A percentile compares a stretch with the other conserved stretches of the same genome.
phyloP scores from a whole-genome alignment of 1,140 invertebrate genomes.

The Eulimnadia texana region DNA sequence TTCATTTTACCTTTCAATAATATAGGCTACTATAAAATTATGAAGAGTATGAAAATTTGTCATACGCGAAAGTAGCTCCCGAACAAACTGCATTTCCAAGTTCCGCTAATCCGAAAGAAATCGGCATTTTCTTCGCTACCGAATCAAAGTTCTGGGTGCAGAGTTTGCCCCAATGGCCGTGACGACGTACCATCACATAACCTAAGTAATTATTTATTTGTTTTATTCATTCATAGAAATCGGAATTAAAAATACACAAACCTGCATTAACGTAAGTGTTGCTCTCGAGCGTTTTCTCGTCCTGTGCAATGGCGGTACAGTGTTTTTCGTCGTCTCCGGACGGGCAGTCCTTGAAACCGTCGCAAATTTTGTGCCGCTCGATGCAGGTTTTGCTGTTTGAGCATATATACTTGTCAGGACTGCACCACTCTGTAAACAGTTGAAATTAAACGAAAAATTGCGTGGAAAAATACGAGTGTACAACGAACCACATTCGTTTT shows the following conservation, averaged over 20 bases:
- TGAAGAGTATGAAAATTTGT: slow-evolving; percentile 11
- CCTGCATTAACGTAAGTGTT: slow-evolving; percentile 21
- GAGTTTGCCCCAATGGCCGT: slow-evolving; percentile 61
- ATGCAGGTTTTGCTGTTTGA: slow-evolving; percentile 48
- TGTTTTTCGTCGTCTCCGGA: slow-evolving; percentile 64
- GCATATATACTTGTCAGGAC: slow-evolving; percentile 54
- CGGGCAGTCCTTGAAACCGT: slow-evolving; percentile 48
- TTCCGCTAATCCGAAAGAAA: slow-evolving; percentile 46
- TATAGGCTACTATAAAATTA: too few species aligned
- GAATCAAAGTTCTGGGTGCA: slow-evolving; percentile 51
- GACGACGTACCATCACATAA: slow-evolving; percentile 53
- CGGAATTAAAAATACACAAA: too few species aligned
- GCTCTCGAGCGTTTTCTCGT: slow-evolving; percentile 29
- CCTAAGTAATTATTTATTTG: too few species aligned
- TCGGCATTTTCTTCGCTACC: slow-evolving; percentile 35
- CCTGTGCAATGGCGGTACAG: slow-evolving; percentile 37
- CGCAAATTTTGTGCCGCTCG: slow-evolving; percentile 28
- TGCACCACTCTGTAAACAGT: slow-evolving; percentile 50
- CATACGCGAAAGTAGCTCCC: slow-evolving; percentile 59
- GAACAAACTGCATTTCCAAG: slow-evolving; percentile 58
- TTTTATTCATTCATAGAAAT: too few species aligned
- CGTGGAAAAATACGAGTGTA: too few species aligned
- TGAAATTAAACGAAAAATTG: too few species aligned
- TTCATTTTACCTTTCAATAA: too few species aligned
- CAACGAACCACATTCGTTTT: slow-evolving; percentile 58